Evolutionary conservation across 2,113 vertebrate genomes (phyloP).

Genomic region (Ctenodactylus gundi): DNA sequence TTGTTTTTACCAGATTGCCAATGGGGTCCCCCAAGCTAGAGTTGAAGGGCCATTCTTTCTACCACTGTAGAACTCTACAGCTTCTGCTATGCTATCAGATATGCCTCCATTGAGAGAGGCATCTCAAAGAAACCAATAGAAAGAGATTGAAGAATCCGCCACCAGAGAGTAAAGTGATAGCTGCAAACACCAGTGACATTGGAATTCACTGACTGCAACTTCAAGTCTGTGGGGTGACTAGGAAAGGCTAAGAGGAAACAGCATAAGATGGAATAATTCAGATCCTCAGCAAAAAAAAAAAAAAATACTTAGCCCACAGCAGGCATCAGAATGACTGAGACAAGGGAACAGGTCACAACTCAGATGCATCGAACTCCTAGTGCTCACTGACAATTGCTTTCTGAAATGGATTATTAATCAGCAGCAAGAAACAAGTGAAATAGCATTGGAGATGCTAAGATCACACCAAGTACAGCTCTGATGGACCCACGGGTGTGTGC

Average conservation of each 20-base stretch:
- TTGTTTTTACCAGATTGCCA: background rate
- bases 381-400: background rate
- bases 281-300: background rate
- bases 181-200: background rate
- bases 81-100: background rate
- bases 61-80: background rate
- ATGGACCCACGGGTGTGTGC: background rate
- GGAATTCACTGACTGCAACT: background rate
- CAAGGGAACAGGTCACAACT: background rate
- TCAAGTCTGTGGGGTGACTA: background rate
- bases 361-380: background rate
- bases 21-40: background rate
- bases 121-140: background rate
- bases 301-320: background rate
- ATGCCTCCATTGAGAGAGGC: background rate
- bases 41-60: background rate
- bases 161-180: fast-evolving
- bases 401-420: background rate
- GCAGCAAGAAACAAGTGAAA: background rate
- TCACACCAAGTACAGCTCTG: too few relatives aligned
- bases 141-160: background rate
- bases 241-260: background rate
- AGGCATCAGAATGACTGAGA: background rate
- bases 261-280: background rate
- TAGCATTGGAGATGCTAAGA: background rate